These are phyloP conservation scores for Pogonophryne albipinna DNA, from an alignment of 2,797 vertebrate genomes.

Conservation along the genomic window DNA sequence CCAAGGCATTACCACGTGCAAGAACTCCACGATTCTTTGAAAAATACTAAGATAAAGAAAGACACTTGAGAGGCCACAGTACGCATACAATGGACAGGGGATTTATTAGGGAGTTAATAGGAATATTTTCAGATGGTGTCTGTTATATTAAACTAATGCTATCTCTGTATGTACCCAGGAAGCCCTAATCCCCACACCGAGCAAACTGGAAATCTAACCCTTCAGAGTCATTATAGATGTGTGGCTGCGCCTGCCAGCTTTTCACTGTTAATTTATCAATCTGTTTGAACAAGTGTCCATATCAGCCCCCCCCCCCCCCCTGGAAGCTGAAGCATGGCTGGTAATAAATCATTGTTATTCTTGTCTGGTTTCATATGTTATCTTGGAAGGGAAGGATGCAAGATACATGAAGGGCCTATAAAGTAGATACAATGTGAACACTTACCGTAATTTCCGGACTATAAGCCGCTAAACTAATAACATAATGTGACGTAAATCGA, in stretches of 20 bases:
- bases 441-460: too few relatives aligned
- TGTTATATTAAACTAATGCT: conserved; percentile 34
- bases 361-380: conserved; percentile 23
- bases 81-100: too few relatives aligned
- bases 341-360: conserved; percentile 29
- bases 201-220: conserved; percentile 33
- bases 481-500: too few relatives aligned
- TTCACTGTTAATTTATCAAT: conserved; percentile 49
- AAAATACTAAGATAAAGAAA: not conserved
- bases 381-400: not conserved
- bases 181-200: conserved; percentile 23
- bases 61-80: not conserved
- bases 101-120: too few relatives aligned
- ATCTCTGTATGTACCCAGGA: conserved; percentile 24
- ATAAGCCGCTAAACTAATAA: too few relatives aligned
- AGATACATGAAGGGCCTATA: too few relatives aligned
- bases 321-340: conserved; percentile 14
- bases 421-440: conserved; percentile 4
- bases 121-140: conserved; percentile 13
- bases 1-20: not conserved
- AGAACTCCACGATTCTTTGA: not conserved
- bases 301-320: too few relatives aligned
- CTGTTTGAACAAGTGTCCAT: conserved; percentile 22
- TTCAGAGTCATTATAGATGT: conserved; percentile 34
- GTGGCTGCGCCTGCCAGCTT: conserved; percentile 33